phyloP scores from a whole-genome alignment of 2,113 vertebrate genomes.

The Bubo bubo region DNA sequence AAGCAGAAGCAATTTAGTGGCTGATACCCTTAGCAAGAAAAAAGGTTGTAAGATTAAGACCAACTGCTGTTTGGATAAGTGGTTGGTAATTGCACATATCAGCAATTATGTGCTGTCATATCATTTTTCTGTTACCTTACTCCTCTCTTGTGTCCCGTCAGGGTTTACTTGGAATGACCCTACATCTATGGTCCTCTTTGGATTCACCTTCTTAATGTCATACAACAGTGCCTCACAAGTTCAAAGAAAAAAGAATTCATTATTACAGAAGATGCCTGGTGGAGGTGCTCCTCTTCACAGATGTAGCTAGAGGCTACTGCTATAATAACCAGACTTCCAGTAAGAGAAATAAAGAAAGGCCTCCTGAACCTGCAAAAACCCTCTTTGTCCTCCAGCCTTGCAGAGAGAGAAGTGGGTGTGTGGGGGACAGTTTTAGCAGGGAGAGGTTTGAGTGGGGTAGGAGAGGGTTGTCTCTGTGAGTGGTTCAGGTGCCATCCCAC shows the following conservation, averaged over 20 bases:
- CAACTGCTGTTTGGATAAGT: constrained; percentile 85
- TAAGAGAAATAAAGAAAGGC: constrained; percentile 2
- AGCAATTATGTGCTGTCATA: constrained; percentile 77
- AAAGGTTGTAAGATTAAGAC: constrained; percentile 84
- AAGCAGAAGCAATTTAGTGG: constrained; percentile 85
- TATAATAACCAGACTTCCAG: constrained; percentile 48
- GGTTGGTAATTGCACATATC: constrained; percentile 83
- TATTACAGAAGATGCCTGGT: constrained; percentile 31
- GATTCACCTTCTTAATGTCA: constrained; percentile 86
- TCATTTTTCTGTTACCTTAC: constrained; percentile 85
- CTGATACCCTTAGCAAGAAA: constrained; percentile 80
- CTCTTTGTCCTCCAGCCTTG: background rate
- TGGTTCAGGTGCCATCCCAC: background rate
- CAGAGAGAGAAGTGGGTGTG: background rate
- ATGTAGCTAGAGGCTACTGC: constrained; percentile 41
- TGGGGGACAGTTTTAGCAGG: background rate
- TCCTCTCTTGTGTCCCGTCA: constrained; percentile 85
- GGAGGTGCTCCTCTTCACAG: constrained; percentile 41
- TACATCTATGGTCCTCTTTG: constrained; percentile 85
- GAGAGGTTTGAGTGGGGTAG: background rate
- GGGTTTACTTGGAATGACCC: constrained; percentile 88
- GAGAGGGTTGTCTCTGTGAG: accelerated
- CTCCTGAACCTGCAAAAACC: background rate
- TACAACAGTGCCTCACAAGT: constrained; percentile 79
- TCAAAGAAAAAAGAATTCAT: constrained; percentile 47